These are phyloP conservation scores for Callyntrura sp. DNA, from an alignment of 2,888 invertebrate species.

Conservation along the genomic window DNA sequence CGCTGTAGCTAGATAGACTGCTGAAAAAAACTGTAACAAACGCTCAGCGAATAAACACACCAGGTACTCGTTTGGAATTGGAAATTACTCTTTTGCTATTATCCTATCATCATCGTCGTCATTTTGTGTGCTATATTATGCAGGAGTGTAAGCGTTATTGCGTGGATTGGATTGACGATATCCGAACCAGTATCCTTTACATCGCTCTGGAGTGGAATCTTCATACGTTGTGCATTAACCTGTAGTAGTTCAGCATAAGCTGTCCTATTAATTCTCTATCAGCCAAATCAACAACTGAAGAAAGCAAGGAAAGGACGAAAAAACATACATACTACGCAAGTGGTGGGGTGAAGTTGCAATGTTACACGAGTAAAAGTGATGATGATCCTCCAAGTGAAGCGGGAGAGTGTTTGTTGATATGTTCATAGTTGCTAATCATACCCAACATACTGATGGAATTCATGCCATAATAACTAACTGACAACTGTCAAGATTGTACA, in stretches of 20 bases:
- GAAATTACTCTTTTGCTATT: constrained; percentile 27
- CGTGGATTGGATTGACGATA: constrained; percentile 49
- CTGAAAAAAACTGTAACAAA: constrained; percentile 21
- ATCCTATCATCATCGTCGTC: constrained; percentile 21
- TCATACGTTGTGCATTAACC: constrained; percentile 1
- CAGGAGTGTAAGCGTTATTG: constrained; percentile 32
- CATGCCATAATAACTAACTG: constrained; percentile 27
- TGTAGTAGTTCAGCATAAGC: constrained; percentile 7
- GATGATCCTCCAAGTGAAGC: constrained; percentile 65
- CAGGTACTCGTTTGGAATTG: constrained; percentile 54
- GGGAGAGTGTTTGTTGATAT: constrained; percentile 73
- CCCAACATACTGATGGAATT: neutral
- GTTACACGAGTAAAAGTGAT: constrained; percentile 45
- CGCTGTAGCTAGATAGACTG: constrained; percentile 1
- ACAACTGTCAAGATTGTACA: neutral
- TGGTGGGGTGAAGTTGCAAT: constrained; percentile 32
- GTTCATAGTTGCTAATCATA: neutral
- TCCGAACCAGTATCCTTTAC: constrained; percentile 39
- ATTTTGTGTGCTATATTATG: constrained; percentile 20
- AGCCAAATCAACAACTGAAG: constrained; percentile 27
- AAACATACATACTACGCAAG: constrained; percentile 17
- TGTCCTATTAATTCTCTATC: constrained; percentile 14
- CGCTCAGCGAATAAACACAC: neutral
- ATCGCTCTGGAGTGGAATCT: constrained; percentile 36
- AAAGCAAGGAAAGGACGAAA: constrained; percentile 59